Conservation (phyloP, 2,113 vertebrate genomes). For the Burhinus oedicnemus region DNA sequence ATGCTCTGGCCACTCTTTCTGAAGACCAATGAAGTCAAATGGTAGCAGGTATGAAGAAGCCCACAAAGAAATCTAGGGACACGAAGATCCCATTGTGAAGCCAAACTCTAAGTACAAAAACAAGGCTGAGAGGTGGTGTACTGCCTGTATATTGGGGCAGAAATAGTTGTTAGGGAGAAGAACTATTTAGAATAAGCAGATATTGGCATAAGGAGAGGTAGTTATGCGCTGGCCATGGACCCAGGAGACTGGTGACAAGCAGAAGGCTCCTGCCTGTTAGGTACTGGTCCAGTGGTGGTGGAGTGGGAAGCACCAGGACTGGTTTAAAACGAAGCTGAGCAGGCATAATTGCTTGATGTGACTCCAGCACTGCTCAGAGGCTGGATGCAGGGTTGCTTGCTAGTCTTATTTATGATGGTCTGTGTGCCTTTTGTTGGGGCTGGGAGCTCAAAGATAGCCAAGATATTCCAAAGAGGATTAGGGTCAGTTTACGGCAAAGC, state of each 20-base stretch:
- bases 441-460: background rate
- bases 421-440: background rate
- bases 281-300: background rate
- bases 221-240: background rate
- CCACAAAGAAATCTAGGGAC: background rate
- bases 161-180: background rate
- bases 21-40: background rate
- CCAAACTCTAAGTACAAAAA: too few species aligned
- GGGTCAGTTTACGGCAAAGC: background rate
- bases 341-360: background rate
- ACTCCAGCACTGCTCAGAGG: background rate
- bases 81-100: accelerated
- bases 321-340: background rate
- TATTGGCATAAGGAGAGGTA: background rate
- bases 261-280: background rate
- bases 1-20: background rate
- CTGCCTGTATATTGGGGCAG: background rate
- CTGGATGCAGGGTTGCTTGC: background rate
- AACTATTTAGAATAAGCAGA: background rate
- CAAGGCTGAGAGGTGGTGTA: background rate
- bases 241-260: background rate
- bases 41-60: background rate
- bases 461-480: background rate
- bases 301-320: background rate
- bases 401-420: background rate